These are phyloP conservation scores for Callorhinus ursinus DNA, from an alignment of 2,113 vertebrate genomes.

Conservation along the genomic window DNA sequence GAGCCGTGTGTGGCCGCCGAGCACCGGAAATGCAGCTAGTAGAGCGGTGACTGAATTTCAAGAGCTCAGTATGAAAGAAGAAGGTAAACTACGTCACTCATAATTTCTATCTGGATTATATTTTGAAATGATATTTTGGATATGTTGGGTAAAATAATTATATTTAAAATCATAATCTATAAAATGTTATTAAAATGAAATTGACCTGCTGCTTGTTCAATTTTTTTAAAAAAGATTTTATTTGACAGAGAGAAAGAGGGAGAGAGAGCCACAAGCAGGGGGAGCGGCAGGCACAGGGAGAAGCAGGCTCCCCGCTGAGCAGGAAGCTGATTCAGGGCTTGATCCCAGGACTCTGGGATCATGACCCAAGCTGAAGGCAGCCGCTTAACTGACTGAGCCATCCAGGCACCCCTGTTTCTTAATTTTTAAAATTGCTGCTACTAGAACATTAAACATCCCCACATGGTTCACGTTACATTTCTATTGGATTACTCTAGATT, in stretches of 20 bases:
- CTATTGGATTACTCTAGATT: background rate
- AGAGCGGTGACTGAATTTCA: background rate
- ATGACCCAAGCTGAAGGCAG: too few species aligned
- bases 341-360: too few species aligned
- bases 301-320: too few species aligned
- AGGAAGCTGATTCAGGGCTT: too few species aligned
- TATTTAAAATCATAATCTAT: background rate
- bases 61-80: background rate
- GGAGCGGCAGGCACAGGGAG: too few species aligned
- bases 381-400: too few species aligned
- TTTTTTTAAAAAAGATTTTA: background rate
- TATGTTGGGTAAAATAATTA: background rate
- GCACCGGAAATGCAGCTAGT: background rate
- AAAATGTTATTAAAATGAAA: background rate
- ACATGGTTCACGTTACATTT: background rate
- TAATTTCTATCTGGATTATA: background rate
- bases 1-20: background rate
- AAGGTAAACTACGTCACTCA: background rate
- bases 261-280: too few species aligned
- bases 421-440: background rate
- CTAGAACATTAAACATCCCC: background rate
- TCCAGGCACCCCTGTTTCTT: background rate
- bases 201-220: background rate
- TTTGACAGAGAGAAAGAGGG: too few species aligned
- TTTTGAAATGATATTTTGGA: conserved; percentile 11